Percentiles rank a stretch among this genome's conserved stretches.
Conservation (phyloP, 2,797 vertebrate species). For the Avahi laniger region DNA sequence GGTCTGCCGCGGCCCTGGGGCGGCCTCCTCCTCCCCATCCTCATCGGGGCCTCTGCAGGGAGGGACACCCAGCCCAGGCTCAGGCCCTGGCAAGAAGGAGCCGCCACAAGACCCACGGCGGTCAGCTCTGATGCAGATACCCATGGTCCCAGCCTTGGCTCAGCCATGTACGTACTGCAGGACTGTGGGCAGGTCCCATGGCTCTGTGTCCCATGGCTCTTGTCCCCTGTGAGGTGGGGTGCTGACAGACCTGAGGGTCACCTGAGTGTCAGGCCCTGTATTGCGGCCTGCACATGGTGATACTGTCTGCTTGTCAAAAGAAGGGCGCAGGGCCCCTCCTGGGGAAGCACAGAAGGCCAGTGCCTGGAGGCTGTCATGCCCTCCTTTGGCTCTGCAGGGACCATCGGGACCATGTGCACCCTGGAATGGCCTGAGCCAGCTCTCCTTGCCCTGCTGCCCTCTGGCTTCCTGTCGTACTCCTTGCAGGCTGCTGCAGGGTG, state of each 20-base stretch:
- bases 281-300: not conserved
- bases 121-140: not conserved
- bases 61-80: rapidly evolving
- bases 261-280: not conserved
- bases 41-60: constrained; percentile 89
- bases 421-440: not conserved
- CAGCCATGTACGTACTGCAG: rapidly evolving
- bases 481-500: rapidly evolving
- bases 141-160: rapidly evolving
- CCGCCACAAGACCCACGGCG: not conserved
- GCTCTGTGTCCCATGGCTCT: not conserved
- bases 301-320: not conserved
- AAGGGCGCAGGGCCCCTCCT: not conserved
- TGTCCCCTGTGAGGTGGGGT: not conserved
- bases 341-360: not conserved
- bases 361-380: too few species aligned
- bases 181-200: not conserved
- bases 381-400: not conserved
- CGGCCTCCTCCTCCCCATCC: constrained; percentile 93
- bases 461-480: not conserved
- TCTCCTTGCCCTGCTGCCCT: not conserved
- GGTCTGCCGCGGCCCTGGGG: constrained; percentile 92
- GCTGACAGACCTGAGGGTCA: not conserved
- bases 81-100: not conserved
- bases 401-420: not conserved